A percentile compares a stretch with the other conserved stretches of the same genome.
phyloP scores from a whole-genome alignment of 2,113 vertebrate genomes.

The Muntiacus muntjak region DNA sequence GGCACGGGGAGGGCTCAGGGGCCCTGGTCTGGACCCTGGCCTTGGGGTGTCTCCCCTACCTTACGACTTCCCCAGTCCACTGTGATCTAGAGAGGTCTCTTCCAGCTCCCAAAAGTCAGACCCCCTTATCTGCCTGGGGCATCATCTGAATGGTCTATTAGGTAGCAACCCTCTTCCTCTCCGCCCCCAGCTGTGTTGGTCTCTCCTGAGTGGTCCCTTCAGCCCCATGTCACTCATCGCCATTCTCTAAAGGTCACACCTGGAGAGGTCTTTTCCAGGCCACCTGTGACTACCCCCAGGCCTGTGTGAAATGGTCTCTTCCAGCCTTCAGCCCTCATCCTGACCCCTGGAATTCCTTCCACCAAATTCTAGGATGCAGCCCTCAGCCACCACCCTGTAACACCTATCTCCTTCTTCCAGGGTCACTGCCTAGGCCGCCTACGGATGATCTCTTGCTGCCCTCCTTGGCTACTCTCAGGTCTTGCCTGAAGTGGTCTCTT shows the following conservation, averaged over 20 bases:
- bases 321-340: not conserved
- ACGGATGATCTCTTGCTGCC: rapidly evolving
- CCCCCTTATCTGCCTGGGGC: not conserved
- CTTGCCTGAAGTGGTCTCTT: not conserved
- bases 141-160: not conserved
- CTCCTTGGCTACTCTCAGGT: not conserved
- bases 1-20: not conserved
- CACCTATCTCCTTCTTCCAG: not conserved
- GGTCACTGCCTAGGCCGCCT: not conserved
- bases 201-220: not conserved
- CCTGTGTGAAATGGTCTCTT: not conserved
- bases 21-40: not conserved
- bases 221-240: too few species aligned
- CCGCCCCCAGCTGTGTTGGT: not conserved
- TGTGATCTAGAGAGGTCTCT: not conserved
- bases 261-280: not conserved
- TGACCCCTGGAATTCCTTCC: not conserved
- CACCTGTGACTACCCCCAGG: rapidly evolving
- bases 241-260: not conserved
- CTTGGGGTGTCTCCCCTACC: not conserved
- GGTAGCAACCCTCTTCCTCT: not conserved
- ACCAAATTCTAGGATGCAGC: not conserved
- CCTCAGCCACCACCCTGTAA: not conserved
- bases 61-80: rapidly evolving
- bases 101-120: not conserved